phyloP scores from a whole-genome alignment of 2,888 invertebrate species.

The Deladenus siricidicola region DNA sequence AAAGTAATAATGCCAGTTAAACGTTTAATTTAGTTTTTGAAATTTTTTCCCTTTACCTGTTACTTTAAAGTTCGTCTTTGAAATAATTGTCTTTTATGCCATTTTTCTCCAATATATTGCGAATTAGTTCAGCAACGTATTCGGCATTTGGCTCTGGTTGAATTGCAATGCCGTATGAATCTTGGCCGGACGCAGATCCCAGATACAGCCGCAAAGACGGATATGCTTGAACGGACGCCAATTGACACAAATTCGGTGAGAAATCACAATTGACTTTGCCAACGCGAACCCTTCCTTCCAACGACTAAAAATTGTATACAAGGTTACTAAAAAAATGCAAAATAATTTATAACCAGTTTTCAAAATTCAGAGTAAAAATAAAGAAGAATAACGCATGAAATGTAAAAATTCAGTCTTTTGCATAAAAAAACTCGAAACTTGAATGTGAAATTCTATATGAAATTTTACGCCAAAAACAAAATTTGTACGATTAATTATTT shows the following conservation, averaged over 20 bases:
- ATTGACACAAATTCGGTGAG: slow-evolving; percentile 59
- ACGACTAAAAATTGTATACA: slow-evolving; percentile 22
- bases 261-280: slow-evolving; percentile 66
- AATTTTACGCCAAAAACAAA: too few relatives aligned
- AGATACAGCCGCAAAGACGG: slow-evolving; percentile 61
- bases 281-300: slow-evolving; percentile 60
- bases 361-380: too few relatives aligned
- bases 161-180: background rate
- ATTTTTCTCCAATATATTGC: background rate
- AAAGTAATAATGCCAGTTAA: too few relatives aligned
- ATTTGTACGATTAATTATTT: too few relatives aligned
- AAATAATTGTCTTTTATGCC: background rate
- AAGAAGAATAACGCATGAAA: too few relatives aligned
- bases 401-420: too few relatives aligned
- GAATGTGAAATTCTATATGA: too few relatives aligned
- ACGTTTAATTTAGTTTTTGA: background rate
- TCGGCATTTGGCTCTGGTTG: slow-evolving; percentile 7
- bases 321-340: too few relatives aligned
- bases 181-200: slow-evolving; percentile 23
- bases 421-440: too few relatives aligned
- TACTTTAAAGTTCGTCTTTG: background rate
- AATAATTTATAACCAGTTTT: too few relatives aligned
- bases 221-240: slow-evolving; percentile 60
- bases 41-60: background rate
- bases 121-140: background rate